A percentile compares a stretch with the other conserved stretches of the same genome.
phyloP scores from a whole-genome alignment of 2,113 vertebrate species.

The Myiozetetes cayanensis region DNA sequence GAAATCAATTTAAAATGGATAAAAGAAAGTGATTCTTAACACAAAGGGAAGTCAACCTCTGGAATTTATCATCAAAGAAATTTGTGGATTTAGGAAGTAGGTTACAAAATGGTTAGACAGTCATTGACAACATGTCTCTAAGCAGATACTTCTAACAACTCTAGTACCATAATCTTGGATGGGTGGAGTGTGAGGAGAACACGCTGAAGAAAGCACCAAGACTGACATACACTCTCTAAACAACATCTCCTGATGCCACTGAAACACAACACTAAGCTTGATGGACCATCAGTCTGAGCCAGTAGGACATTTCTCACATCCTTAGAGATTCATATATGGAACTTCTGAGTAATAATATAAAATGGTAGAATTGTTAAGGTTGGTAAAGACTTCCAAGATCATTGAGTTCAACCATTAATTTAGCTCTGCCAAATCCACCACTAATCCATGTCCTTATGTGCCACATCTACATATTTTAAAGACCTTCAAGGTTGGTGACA shows the following conservation, averaged over 20 bases:
- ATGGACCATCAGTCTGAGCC: not conserved
- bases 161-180: not conserved
- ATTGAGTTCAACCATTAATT: not conserved
- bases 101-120: not conserved
- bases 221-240: not conserved
- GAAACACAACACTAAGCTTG: not conserved
- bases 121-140: not conserved
- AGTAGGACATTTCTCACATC: not conserved
- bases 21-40: not conserved
- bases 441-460: not conserved
- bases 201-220: not conserved
- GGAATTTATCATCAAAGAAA: not conserved
- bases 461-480: not conserved
- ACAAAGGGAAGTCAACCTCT: not conserved
- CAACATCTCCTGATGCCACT: not conserved
- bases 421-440: not conserved
- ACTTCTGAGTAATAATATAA: not conserved
- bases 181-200: not conserved
- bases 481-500: not conserved
- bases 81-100: not conserved
- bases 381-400: not conserved
- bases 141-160: not conserved
- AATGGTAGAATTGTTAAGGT: not conserved
- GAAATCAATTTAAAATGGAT: not conserved
- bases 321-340: not conserved